Percentiles rank a stretch among this genome's conserved stretches.
phyloP scores from a whole-genome alignment of 2,797 vertebrate genomes.

The Rhinophrynus dorsalis region DNA sequence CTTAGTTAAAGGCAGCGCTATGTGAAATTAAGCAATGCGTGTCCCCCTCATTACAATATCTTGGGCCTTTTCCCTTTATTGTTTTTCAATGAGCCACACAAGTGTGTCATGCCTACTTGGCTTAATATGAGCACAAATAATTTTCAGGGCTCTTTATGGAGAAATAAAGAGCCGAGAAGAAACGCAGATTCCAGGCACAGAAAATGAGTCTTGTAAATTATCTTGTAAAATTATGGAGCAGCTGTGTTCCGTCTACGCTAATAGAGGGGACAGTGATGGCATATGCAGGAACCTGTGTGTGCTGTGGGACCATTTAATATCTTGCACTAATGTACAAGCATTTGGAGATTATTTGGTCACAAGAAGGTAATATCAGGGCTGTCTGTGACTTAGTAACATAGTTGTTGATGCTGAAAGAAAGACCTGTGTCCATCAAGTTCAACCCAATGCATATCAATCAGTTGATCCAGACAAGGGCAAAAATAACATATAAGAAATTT shows the following conservation, averaged over 20 bases:
- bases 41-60: too few relatives aligned
- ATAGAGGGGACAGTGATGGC: not conserved
- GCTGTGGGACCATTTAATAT: not conserved
- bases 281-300: not conserved
- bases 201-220: conserved; percentile 9
- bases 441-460: too few relatives aligned
- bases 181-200: conserved; percentile 4
- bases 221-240: conserved; percentile 1
- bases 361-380: not conserved
- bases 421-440: too few relatives aligned
- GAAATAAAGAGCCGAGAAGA: not conserved
- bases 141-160: not conserved
- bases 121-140: not conserved
- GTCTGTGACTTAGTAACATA: too few relatives aligned
- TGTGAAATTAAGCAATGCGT: too few relatives aligned
- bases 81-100: not conserved
- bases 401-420: too few relatives aligned
- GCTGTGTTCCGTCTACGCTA: not conserved
- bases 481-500: too few relatives aligned
- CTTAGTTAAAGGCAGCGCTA: too few relatives aligned
- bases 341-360: too few relatives aligned
- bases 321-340: not conserved
- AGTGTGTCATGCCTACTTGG: not conserved
- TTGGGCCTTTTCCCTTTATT: too few relatives aligned
- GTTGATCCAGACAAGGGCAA: too few relatives aligned